A percentile compares a stretch with the other conserved stretches of the same genome.
phyloP scores from a whole-genome alignment of 2,113 vertebrate species.

The Lagopus leucura region DNA sequence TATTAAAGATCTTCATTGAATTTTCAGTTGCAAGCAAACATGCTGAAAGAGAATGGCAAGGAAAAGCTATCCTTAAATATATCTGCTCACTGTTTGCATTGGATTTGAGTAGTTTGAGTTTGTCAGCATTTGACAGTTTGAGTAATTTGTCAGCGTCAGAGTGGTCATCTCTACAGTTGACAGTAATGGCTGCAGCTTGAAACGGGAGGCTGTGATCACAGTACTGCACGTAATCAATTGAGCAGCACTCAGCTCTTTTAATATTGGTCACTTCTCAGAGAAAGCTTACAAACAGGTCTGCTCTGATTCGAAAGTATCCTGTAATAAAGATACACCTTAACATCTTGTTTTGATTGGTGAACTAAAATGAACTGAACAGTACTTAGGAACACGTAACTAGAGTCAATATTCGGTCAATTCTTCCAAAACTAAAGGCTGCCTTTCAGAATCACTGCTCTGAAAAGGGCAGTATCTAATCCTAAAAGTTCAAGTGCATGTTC shows the following conservation, averaged over 20 bases:
- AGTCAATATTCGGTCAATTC: neutral
- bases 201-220: neutral
- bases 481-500: neutral
- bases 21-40: constrained; percentile 16
- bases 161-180: neutral
- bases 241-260: neutral
- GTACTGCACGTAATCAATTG: neutral
- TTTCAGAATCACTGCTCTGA: neutral
- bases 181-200: neutral
- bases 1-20: neutral
- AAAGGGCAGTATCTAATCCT: neutral
- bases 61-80: neutral
- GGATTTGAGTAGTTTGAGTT: neutral
- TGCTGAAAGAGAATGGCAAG: neutral
- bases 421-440: neutral
- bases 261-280: neutral
- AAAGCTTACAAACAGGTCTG: neutral
- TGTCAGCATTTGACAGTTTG: neutral
- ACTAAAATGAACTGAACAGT: neutral
- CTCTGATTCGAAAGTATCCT: neutral
- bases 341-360: neutral
- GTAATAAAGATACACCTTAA: neutral
- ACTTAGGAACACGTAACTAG: neutral
- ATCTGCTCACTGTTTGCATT: neutral
- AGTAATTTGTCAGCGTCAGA: neutral